Conservation (phyloP, 1,140 invertebrate genomes). For the Drosophila sulfurigaster region DNA sequence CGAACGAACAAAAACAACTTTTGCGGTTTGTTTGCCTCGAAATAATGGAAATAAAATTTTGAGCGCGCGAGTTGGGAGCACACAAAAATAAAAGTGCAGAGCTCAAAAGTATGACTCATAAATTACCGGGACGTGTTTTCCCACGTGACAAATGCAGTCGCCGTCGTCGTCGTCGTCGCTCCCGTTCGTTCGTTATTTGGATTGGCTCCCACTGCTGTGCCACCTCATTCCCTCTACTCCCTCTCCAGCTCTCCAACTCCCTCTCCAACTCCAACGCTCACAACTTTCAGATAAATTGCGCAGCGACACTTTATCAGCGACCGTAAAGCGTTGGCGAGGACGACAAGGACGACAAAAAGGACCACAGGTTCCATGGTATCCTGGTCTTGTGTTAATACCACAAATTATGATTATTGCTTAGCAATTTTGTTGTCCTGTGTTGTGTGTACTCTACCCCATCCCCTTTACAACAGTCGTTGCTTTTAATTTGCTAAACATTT, state of each 20-base stretch:
- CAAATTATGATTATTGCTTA: conserved; percentile 81
- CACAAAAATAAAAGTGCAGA: conserved; percentile 50
- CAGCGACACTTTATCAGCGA: conserved; percentile 52
- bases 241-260: not conserved
- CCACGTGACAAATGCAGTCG: conserved; percentile 67
- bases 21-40: conserved; percentile 61
- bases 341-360: conserved; percentile 11
- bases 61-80: conserved; percentile 31
- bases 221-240: conserved; percentile 8
- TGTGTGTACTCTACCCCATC: not conserved
- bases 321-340: conserved; percentile 33
- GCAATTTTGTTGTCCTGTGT: conserved; percentile 49
- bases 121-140: conserved; percentile 70
- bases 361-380: conserved; percentile 16
- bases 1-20: conserved; percentile 47
- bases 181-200: conserved; percentile 37
- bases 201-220: conserved; percentile 23
- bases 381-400: conserved; percentile 55
- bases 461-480: not conserved
- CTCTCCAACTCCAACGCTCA: not conserved
- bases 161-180: not conserved
- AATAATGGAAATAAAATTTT: conserved; percentile 62
- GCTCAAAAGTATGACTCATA: conserved; percentile 72
- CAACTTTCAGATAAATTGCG: conserved; percentile 41
- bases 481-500: conserved; percentile 65